Percentiles rank a stretch among this genome's conserved stretches.
These are phyloP conservation scores for Megaustenia siamemsis DNA, from an alignment of 2,888 invertebrate genomes.

Conservation along the genomic window DNA sequence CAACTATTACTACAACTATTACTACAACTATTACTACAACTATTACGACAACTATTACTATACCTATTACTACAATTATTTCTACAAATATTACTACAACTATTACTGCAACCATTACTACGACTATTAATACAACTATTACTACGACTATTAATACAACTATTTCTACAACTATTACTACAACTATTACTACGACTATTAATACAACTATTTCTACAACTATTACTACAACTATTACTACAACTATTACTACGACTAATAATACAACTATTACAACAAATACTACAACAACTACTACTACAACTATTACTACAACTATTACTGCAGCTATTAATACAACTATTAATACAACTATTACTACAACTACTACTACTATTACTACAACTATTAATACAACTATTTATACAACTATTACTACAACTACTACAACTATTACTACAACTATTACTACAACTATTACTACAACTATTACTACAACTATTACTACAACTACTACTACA, in stretches of 20 bases:
- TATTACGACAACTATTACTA: not conserved
- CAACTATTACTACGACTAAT: not conserved
- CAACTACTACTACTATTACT: not conserved
- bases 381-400: not conserved
- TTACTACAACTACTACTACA: not conserved
- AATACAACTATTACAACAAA: not conserved
- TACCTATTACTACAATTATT: not conserved
- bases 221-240: not conserved
- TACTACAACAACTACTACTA: not conserved
- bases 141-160: too few species aligned
- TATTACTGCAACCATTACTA: not conserved
- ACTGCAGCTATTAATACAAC: not conserved
- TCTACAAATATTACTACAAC: not conserved
- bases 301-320: not conserved
- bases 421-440: not conserved
- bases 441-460: not conserved
- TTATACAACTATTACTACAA: not conserved
- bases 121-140: too few species aligned
- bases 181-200: too few species aligned
- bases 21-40: not conserved
- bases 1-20: not conserved
- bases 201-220: not conserved
- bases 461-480: not conserved
- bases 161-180: too few species aligned
- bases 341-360: not conserved